Conservation (phyloP, 2,888 invertebrate species). For the Scaptomyza tumidula region DNA sequence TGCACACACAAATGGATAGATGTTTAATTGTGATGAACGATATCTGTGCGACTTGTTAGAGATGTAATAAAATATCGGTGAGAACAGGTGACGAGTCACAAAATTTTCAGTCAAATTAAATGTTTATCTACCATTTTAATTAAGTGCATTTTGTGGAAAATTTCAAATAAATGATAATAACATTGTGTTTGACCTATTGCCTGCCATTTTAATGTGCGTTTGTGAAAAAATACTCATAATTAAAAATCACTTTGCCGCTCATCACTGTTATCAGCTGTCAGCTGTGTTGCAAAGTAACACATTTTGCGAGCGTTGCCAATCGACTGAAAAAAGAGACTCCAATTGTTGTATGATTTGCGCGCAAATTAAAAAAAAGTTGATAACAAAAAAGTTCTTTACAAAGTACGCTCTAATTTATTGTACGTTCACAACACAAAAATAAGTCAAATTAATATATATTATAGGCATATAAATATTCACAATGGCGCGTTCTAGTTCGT, state of each 20-base stretch:
- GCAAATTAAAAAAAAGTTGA: slow-evolving; percentile 5
- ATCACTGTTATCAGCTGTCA: slow-evolving; percentile 18
- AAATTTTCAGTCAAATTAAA: background rate
- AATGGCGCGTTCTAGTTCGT: background rate
- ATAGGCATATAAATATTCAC: no score
- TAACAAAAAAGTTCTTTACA: background rate
- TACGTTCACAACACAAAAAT: slow-evolving; percentile 20
- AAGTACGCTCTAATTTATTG: slow-evolving; percentile 22
- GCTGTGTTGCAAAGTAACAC: slow-evolving; percentile 13
- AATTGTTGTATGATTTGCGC: slow-evolving; percentile 24
- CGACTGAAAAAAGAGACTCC: background rate
- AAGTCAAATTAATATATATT: slow-evolving; percentile 15
- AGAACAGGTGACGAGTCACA: slow-evolving; percentile 11
- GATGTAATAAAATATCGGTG: slow-evolving; percentile 36
- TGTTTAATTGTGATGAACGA: slow-evolving; percentile 46
- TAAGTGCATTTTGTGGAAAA: background rate
- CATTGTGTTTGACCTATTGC: background rate
- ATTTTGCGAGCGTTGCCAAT: slow-evolving; percentile 38
- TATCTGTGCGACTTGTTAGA: slow-evolving; percentile 29
- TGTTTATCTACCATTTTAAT: background rate
- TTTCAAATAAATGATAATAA: background rate
- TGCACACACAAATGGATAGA: slow-evolving; percentile 35
- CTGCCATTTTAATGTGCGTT: background rate
- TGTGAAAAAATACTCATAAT: background rate
- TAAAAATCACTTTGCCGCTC: slow-evolving; percentile 1